Evolutionary conservation across 2,797 vertebrate genomes (phyloP).

Genomic region (Aplochiton taeniatus): DNA sequence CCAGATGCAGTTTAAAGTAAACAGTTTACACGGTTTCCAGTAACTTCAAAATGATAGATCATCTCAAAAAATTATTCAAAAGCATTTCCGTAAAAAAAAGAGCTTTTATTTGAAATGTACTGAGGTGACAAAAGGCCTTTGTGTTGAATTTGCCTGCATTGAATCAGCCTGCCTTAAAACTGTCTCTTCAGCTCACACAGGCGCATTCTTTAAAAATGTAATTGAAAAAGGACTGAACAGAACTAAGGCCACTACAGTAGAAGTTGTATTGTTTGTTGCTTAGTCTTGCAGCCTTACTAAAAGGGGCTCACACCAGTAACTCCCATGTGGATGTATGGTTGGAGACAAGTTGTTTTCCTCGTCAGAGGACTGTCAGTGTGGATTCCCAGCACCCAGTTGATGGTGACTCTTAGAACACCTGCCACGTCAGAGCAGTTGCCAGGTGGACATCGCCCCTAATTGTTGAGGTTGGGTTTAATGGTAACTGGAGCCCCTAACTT

Average conservation of each 20-base stretch:
- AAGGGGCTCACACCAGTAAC: no score
- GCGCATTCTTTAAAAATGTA: no score
- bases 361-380: no score
- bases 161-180: constrained; percentile 51
- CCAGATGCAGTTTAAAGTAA: constrained; percentile 81
- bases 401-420: no score
- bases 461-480: constrained; percentile 26
- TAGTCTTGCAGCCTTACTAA: no score
- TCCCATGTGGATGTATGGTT: no score
- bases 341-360: no score
- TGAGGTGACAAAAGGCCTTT: constrained; percentile 67
- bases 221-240: no score
- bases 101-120: constrained; percentile 77
- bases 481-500: constrained; percentile 24
- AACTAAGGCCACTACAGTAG: no score
- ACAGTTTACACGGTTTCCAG: constrained; percentile 79
- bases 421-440: not conserved
- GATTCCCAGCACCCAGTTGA: no score
- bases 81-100: constrained; percentile 76
- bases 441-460: constrained; percentile 29
- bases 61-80: constrained; percentile 66
- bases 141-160: no score
- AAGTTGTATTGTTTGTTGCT: no score
- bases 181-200: constrained; percentile 33
- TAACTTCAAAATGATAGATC: constrained; percentile 59